Base-by-base conservation (phyloP, 2,888 invertebrate genomes). In the Melieria picta region DNA sequence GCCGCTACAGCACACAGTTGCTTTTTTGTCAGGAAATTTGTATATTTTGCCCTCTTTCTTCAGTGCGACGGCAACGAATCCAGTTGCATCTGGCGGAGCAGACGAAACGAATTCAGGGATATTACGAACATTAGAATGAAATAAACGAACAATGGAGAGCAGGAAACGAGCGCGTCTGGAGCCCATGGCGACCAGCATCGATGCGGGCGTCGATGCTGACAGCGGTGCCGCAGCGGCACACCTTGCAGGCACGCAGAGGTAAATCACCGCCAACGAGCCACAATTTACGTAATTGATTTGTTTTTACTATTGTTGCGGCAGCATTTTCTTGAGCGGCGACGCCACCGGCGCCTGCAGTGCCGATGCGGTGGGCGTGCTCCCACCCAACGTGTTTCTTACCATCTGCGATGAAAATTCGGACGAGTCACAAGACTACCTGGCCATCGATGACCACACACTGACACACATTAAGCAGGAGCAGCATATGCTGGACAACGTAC, bases 361-460 rank as follows among this genome's bases (percentile, higher is more conserved):
- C n/a, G 65, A 57, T 63, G 48, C 65, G 13, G 65, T 65, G 52
- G 56, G n/a, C 42, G 56, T 63, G 63, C 67, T 74, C 62, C 74
- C 74, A 73, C 65, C 77, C 67, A 78, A 79, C 64, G 77, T 80
- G 55, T 75, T 80, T 65, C 65, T 81, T 60, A 82, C 85, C 9
- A 83, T 84, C 46, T 84, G 85, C 73, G 84, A 82, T 55, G 81
- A 80, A 46, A 69, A 80, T 60, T 82, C 82, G 1, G 76, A 80
- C 47, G 84, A 82, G 65, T 82, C 85, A 57, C 79, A 81, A 60
- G 84, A 84, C 68, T 82, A 79, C 65, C 76, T 84, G 72, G 77
- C 82, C 55, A 76, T 82, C 62, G 80, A 82, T 65, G 76, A 79
- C 48, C 72, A 70, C 7, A 55, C 76, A 16, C 46, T 77, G 65